A percentile compares a stretch with the other conserved stretches of the same genome.
Evolutionary conservation across 2,113 vertebrate species (phyloP).

Genomic region (Notothenia coriiceps): DNA sequence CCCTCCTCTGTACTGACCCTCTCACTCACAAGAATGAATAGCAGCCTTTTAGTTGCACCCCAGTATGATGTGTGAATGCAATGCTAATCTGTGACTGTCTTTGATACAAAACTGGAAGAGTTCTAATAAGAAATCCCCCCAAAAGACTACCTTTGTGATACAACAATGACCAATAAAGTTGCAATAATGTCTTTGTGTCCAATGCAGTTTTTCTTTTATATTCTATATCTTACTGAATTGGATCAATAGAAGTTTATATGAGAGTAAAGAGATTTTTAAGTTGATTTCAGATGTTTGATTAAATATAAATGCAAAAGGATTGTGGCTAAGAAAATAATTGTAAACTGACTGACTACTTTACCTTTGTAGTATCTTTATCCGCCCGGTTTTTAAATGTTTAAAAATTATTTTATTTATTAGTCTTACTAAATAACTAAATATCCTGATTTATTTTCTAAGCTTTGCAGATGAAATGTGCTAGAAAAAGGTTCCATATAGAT

Average conservation of each 20-base stretch:
- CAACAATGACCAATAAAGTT: neutral
- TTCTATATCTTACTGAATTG: neutral
- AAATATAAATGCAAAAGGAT: neutral
- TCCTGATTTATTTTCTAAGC: no score
- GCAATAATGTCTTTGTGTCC: neutral
- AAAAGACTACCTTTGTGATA: conserved; percentile 15
- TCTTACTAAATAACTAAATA: no score
- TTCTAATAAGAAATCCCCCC: conserved; percentile 10
- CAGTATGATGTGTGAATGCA: conserved; percentile 71
- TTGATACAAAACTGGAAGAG: conserved; percentile 48
- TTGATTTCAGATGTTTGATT: neutral
- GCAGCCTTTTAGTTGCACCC: conserved; percentile 69
- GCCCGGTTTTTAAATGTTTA: no score
- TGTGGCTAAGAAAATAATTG: neutral
- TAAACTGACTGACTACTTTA: neutral
- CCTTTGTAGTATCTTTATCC: neutral
- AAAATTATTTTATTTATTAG: no score
- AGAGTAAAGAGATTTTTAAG: neutral
- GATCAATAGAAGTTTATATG: neutral
- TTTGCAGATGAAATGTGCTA: no score
- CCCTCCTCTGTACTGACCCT: conserved; percentile 42
- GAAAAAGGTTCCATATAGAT: no score
- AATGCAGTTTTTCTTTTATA: neutral
- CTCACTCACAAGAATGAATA: conserved; percentile 65
- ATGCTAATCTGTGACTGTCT: conserved; percentile 79